Base-by-base conservation (phyloP, 1,140 invertebrate genomes). In the Portunus trituberculatus region DNA sequence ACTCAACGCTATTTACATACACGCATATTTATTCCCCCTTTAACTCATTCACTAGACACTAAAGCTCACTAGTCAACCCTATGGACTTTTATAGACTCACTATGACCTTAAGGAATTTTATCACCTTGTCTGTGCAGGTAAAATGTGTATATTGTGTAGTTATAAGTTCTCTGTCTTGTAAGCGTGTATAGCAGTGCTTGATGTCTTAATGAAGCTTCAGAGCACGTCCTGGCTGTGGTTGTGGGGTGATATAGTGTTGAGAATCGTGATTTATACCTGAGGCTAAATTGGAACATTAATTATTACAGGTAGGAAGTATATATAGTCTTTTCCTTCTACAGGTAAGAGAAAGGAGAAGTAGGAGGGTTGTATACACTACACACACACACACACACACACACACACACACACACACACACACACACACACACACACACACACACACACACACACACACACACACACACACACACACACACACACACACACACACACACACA, bases 401-500 rank as follows among this genome's bases (percentile, higher is more conserved):
- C 67, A 76, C 20, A 76, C 67, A 76, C 67, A 29, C 4, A 91
- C 28, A 48, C 29, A 29, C 7, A 48, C 12, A n/a, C 67, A 76
- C 67, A 25, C 67, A 76, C 67, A n/a, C 67, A 76, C 67, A 76
- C 67, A 76, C 67, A 76, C 67, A 76, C 67, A 76, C 67, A 76
- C 67, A 76, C 20, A 76, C 67, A 76, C 67, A 29, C 4, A 91
- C 28, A 48, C 29, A 29, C 7, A 48, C 28, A 67, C 46, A 91
- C 52, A 20, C 46, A 4, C 8, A 39, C 88, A 46, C 88, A 90
- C 88, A 90, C 39, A 45, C 87, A 89, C 87, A 89, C 87, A 89
- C 87, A 89, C 87, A 89, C 87, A 89, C 87, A 89, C 87, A 89
- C 87, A 89, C 87, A 89, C 87, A 89, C 87, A 89, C 87, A 89